phyloP scores from a whole-genome alignment of 1,140 invertebrate genomes.

The Drosophila trapezifrons region DNA sequence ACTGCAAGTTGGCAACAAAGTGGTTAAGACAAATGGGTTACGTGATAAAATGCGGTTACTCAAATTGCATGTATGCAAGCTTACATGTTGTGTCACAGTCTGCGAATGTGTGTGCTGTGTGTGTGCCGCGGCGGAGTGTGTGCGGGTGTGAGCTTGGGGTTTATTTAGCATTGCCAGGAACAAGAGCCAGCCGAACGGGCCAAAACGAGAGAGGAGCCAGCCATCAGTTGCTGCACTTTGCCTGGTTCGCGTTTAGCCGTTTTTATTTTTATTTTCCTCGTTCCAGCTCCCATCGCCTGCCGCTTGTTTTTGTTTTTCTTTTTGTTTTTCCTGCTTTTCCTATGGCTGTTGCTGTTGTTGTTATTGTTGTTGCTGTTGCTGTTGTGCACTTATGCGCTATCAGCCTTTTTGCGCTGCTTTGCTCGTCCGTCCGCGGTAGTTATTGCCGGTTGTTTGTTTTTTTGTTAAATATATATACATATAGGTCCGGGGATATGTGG shows the following conservation, averaged over 20 bases:
- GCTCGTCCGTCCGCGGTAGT: constrained; percentile 37
- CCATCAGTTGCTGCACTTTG: constrained; percentile 65
- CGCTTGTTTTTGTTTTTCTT: constrained; percentile 27
- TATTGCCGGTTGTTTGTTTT: constrained; percentile 62
- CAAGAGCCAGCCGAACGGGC: constrained; percentile 20
- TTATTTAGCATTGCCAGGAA: constrained; percentile 75
- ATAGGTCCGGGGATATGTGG: constrained; percentile 22
- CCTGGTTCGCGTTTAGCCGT: constrained; percentile 57
- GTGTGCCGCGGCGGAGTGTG: constrained; percentile 35
- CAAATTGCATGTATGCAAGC: constrained; percentile 82
- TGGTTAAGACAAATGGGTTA: constrained; percentile 84
- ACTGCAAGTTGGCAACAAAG: constrained; percentile 82
- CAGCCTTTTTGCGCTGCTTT: constrained; percentile 70
- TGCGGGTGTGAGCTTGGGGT: constrained; percentile 53
- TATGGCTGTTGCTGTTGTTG: constrained; percentile 1
- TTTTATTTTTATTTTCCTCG: constrained; percentile 54
- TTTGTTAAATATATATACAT: constrained; percentile 39
- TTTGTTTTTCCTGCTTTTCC: constrained; percentile 10
- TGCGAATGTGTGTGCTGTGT: constrained; percentile 41
- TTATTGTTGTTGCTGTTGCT: constrained; percentile 40
- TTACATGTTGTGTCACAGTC: constrained; percentile 67
- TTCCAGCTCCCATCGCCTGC: constrained; percentile 17
- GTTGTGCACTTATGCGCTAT: constrained; percentile 79
- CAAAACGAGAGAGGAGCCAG: constrained; percentile 55
- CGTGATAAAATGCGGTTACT: constrained; percentile 84